phyloP scores from a whole-genome alignment of 2,797 vertebrate species.

The Danionella dracula region DNA sequence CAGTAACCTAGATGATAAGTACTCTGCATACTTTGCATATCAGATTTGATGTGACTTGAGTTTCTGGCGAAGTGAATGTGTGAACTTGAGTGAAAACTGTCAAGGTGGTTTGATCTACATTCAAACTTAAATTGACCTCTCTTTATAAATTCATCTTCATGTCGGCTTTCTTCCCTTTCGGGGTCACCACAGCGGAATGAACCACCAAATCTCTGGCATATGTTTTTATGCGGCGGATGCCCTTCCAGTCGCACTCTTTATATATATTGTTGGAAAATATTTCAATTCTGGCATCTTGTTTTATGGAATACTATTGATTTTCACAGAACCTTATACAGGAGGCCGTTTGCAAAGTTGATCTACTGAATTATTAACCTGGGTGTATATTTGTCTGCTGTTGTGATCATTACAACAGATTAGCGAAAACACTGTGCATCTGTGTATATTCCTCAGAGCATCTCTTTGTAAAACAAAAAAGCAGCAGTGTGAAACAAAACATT shows the following conservation, averaged over 20 bases:
- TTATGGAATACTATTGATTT: constrained; percentile 20
- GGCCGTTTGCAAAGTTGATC: not conserved
- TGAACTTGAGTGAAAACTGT: not conserved
- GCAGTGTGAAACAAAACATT: not conserved
- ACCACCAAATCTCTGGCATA: too few relatives aligned
- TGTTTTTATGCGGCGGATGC: too few relatives aligned
- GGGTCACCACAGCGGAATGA: too few relatives aligned
- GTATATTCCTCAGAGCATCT: not conserved
- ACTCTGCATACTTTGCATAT: too few relatives aligned
- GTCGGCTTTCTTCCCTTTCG: too few relatives aligned
- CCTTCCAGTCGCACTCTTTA: too few relatives aligned
- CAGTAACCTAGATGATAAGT: too few relatives aligned
- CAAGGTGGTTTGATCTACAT: not conserved
- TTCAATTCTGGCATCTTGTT: constrained; percentile 5
- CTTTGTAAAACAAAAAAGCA: not conserved
- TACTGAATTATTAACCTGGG: constrained; percentile 6
- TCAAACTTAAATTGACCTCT: not conserved
- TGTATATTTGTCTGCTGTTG: not conserved
- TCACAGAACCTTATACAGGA: not conserved
- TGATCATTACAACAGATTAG: not conserved
- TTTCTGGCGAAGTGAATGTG: not conserved
- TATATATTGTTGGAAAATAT: too few relatives aligned
- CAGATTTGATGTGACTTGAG: not conserved
- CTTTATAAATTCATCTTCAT: too few relatives aligned
- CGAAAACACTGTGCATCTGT: not conserved